These are phyloP conservation scores for Pseudochaenichthys georgianus DNA, from an alignment of 2,797 vertebrate genomes.

Conservation along the genomic window DNA sequence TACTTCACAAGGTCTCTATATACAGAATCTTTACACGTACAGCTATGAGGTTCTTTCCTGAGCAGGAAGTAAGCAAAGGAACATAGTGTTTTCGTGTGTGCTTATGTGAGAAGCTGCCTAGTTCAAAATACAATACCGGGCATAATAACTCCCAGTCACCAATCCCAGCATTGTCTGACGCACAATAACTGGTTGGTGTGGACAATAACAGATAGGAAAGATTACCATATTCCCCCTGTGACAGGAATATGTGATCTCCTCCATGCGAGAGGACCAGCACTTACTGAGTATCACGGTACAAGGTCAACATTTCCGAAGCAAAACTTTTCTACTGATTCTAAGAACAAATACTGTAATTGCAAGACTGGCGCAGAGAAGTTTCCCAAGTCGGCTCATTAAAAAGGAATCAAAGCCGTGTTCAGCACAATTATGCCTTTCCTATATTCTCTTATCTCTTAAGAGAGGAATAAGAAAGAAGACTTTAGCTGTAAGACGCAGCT, in stretches of 20 bases:
- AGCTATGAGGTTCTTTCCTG: slow-evolving; percentile 79
- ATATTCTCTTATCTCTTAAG: slow-evolving; percentile 42
- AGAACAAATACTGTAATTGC: slow-evolving; percentile 56
- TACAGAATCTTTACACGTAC: slow-evolving; percentile 83
- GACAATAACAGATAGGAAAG: slow-evolving; percentile 36
- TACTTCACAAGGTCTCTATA: slow-evolving; percentile 84
- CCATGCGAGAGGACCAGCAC: slow-evolving; percentile 25
- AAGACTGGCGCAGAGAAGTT: slow-evolving; percentile 46
- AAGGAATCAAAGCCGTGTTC: slow-evolving; percentile 57
- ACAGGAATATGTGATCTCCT: slow-evolving; percentile 7
- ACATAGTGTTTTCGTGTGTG: slow-evolving; percentile 48
- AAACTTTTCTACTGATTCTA: slow-evolving; percentile 47
- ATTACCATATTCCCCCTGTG: slow-evolving; percentile 17
- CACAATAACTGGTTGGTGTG: slow-evolving; percentile 33
- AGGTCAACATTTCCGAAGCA: slow-evolving; percentile 35
- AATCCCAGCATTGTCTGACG: slow-evolving; percentile 38
- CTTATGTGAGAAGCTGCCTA: slow-evolving; percentile 69
- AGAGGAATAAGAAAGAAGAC: slow-evolving; percentile 33
- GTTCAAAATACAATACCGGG: slow-evolving; percentile 51
- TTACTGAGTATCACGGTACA: slow-evolving; percentile 30
- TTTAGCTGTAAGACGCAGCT: slow-evolving; percentile 51
- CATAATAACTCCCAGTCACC: slow-evolving; percentile 37
- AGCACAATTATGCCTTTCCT: slow-evolving; percentile 42
- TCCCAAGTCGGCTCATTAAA: slow-evolving; percentile 66
- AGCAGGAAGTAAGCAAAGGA: slow-evolving; percentile 73